phyloP scores from a whole-genome alignment of 2,888 invertebrate genomes.

The Anorthoa munda region DNA sequence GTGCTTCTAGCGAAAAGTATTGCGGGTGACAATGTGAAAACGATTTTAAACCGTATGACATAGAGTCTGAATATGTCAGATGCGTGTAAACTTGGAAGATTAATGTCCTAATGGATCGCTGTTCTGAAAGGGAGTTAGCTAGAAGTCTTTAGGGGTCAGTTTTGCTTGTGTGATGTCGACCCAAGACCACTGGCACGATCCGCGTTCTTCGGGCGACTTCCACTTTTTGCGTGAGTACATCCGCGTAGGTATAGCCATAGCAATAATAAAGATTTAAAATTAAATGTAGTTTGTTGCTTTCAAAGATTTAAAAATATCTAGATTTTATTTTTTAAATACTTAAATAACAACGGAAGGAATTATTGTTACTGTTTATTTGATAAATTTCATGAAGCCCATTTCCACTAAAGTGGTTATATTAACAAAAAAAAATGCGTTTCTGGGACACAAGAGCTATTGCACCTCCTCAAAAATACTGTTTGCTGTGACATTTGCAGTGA shows the following conservation, averaged over 20 bases:
- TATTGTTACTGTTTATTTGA: too few species aligned
- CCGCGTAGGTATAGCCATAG: conserved; percentile 80
- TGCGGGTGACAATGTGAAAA: conserved; percentile 74
- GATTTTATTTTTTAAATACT: not conserved
- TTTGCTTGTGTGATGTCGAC: conserved; percentile 76
- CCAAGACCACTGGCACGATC: conserved; percentile 81
- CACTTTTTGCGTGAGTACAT: conserved; percentile 88
- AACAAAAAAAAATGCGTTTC: too few species aligned
- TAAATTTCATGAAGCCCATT: too few species aligned
- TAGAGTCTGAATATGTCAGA: conserved; percentile 78
- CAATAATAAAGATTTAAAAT: conserved; percentile 85
- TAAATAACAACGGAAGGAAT: not conserved
- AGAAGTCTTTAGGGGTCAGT: conserved; percentile 76
- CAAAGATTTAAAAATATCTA: not conserved
- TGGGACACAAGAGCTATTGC: too few species aligned
- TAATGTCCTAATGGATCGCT: conserved; percentile 79
- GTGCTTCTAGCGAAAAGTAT: conserved; percentile 65
- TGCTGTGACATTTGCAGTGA: too few species aligned
- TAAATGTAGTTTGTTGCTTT: conserved; percentile 63
- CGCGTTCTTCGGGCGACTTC: conserved; percentile 88
- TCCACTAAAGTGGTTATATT: too few species aligned
- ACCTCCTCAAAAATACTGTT: too few species aligned
- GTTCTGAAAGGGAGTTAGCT: conserved; percentile 77
- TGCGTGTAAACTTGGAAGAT: conserved; percentile 75
- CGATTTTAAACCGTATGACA: conserved; percentile 79